Evolutionary conservation across 2,888 invertebrate species (phyloP).

Genomic region (Mythimna albipuncta): DNA sequence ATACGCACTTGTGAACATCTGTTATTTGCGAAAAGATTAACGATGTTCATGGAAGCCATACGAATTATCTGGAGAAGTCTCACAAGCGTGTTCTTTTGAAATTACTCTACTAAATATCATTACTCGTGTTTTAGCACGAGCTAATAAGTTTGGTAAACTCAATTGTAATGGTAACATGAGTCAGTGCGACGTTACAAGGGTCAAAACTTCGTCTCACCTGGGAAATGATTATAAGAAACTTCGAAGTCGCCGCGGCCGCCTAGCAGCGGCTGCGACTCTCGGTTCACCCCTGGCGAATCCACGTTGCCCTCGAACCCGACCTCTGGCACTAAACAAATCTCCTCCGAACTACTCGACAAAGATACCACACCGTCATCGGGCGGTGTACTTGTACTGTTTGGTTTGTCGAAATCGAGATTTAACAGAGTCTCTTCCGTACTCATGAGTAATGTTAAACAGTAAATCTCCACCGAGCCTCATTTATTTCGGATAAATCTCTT

Average conservation of each 20-base stretch:
- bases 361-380: slow-evolving; percentile 91
- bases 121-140: slow-evolving; percentile 52
- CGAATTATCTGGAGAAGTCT: slow-evolving; percentile 69
- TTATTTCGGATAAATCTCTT: slow-evolving; percentile 88
- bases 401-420: slow-evolving; percentile 92
- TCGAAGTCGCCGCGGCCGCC: slow-evolving; percentile 94
- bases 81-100: slow-evolving; percentile 67
- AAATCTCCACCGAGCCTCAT: slow-evolving; percentile 88
- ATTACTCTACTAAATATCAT: slow-evolving; percentile 36
- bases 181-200: slow-evolving; percentile 65
- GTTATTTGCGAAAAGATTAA: slow-evolving; percentile 50
- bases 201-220: slow-evolving; percentile 90
- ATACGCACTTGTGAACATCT: slow-evolving; percentile 66
- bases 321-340: slow-evolving; percentile 95
- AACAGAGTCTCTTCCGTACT: slow-evolving; percentile 92
- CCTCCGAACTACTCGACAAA: slow-evolving; percentile 91
- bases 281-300: slow-evolving; percentile 95
- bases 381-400: slow-evolving; percentile 82
- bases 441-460: slow-evolving; percentile 89
- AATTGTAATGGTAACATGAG: slow-evolving; percentile 65
- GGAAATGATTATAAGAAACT: slow-evolving; percentile 96
- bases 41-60: slow-evolving; percentile 72
- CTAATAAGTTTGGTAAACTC: slow-evolving; percentile 62
- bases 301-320: slow-evolving; percentile 95
- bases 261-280: slow-evolving; percentile 98